Evolutionary conservation across 2,113 vertebrate genomes (phyloP).

Genomic region (Paedocypris sp.): DNA sequence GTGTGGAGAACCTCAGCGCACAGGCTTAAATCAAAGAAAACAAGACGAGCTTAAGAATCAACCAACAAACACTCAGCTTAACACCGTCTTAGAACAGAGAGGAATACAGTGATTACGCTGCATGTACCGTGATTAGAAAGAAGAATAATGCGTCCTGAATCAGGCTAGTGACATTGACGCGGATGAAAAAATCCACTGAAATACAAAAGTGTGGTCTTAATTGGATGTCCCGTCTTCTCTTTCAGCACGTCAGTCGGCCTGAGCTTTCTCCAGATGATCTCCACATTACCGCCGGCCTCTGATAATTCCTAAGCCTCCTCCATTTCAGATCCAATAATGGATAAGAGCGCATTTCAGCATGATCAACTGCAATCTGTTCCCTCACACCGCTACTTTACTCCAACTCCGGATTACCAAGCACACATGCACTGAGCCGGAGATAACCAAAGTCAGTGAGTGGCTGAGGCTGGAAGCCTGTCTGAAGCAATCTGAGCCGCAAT

Average conservation of each 20-base stretch:
- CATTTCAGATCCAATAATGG: slow-evolving; percentile 87
- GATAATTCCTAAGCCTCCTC: slow-evolving; percentile 94
- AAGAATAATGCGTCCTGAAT: no score
- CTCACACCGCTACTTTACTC: slow-evolving; percentile 71
- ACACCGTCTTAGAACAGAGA: neutral
- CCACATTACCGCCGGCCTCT: slow-evolving; percentile 84
- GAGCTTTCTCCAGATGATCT: slow-evolving; percentile 75
- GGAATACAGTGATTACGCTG: neutral
- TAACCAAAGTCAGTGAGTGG: slow-evolving; percentile 3
- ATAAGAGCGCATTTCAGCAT: slow-evolving; percentile 79
- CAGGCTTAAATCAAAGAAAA: neutral
- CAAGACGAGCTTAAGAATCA: no score
- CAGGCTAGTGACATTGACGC: no score
- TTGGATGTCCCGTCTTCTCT: slow-evolving; percentile 1
- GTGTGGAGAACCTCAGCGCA: neutral
- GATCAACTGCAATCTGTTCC: slow-evolving; percentile 84
- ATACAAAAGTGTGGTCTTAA: slow-evolving; percentile 11
- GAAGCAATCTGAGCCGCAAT: neutral
- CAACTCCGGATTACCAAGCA: slow-evolving; percentile 68
- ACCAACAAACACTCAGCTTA: neutral
- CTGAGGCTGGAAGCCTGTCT: neutral
- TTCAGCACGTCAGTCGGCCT: slow-evolving; percentile 45
- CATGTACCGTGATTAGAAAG: no score
- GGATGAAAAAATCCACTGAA: neutral
- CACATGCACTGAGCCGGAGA: slow-evolving; percentile 28